Conservation (phyloP, 2,888 invertebrate species). For the Lasioglossum vierecki region DNA sequence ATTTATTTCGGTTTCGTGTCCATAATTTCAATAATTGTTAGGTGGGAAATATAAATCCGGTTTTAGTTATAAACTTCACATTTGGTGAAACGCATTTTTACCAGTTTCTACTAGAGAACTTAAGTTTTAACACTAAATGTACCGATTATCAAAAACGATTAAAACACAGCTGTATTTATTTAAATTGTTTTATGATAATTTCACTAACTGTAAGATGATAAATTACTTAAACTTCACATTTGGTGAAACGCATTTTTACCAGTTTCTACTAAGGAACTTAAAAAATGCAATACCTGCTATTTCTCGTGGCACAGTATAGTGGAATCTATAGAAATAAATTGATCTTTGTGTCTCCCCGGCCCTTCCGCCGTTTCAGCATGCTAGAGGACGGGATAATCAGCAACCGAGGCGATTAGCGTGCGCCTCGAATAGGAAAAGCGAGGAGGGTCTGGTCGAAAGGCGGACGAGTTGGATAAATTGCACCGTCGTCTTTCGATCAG, state of each 20-base stretch:
- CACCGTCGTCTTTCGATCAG: not conserved
- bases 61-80: no score
- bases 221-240: no score
- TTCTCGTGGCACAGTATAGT: not conserved
- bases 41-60: no score
- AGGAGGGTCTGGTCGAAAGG: not conserved
- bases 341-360: not conserved
- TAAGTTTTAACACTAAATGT: no score
- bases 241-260: not conserved
- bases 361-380: not conserved
- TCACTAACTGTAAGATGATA: no score
- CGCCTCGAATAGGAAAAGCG: not conserved
- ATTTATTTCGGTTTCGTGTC: no score
- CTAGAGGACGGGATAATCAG: not conserved
- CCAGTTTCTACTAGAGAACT: no score
- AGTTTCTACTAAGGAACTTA: not conserved
- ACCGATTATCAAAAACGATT: no score
- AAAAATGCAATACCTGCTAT: not conserved
- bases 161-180: no score
- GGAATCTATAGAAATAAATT: not conserved
- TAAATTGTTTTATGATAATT: no score
- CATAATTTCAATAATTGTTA: no score
- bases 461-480: slow-evolving; percentile 21
- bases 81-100: no score
- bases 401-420: not conserved